Evolutionary conservation across 1,140 invertebrate species (phyloP), one percentile per base, ranked within the genome.

Genomic region (Atopsyche davidsoni): DNA sequence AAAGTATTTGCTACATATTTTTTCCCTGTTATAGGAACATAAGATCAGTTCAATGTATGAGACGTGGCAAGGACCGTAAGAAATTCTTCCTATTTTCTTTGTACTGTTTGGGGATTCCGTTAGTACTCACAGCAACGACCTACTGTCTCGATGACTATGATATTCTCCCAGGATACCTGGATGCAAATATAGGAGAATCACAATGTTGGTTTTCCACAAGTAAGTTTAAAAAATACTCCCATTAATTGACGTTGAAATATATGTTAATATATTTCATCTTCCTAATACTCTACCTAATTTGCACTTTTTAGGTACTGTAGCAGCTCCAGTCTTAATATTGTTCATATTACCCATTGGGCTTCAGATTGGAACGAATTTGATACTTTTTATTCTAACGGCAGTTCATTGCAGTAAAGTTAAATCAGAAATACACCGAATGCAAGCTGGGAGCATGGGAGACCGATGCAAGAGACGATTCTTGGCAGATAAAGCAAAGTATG

Each of bases 311-410:
- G 53, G 19, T 25, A 13, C 18, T 24, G 22, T 25, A 22, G 43
- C 34, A 36, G 19, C 18, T n/a, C 54, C 54, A 19, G 24, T 36
- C 2, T 24, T 56, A 14, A 64, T 83, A 39, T 82, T 81, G 58
- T 83, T 83, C 59, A 76, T 78, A 4, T 64, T 75, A 2, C 82
- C 83, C 1, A 66, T 82, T 51, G 75, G 77, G 2, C 54, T 85
- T 18, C 73, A 82, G 18, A 69, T 83, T 2, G 64, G 77, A 4
- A 66, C 73, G 2, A 87, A 87, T 59, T 64, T 81, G 4, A 61
- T 79, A 11, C 68, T 87, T n/a, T 87, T 85, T 64, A 62, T 80
- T 40, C 64, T 83, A 32, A 86, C 84, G 1, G 72, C 80, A 1
- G 66, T 75, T 4, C 78, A 82, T 58, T 87, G 81, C 60, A 79